Evolutionary conservation across 2,113 vertebrate genomes (phyloP).

Genomic region (Otolemur garnettii): DNA sequence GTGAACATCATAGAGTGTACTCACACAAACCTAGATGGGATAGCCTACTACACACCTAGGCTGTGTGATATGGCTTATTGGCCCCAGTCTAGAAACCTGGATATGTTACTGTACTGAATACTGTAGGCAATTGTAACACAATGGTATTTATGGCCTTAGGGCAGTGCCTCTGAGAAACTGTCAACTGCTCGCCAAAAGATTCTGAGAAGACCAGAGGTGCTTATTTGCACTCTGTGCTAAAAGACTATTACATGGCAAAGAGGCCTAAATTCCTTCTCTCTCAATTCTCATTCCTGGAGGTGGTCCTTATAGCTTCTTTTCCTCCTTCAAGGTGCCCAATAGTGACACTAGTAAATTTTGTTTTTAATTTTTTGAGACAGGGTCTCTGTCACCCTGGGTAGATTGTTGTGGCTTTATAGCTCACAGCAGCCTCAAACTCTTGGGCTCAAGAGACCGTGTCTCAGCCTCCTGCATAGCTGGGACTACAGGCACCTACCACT

Average conservation of each 20-base stretch:
- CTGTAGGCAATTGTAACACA: background rate
- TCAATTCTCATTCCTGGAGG: background rate
- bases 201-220: slow-evolving; percentile 23
- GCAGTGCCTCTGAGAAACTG: slow-evolving; percentile 5
- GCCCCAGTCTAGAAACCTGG: background rate
- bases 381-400: too few species aligned
- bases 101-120: background rate
- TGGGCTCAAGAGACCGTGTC: too few species aligned
- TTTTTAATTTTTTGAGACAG: too few species aligned
- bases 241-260: background rate
- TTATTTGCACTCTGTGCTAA: background rate
- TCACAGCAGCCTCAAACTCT: too few species aligned
- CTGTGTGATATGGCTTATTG: background rate
- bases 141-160: background rate
- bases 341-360: background rate
- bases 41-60: background rate
- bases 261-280: background rate
- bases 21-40: background rate
- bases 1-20: background rate
- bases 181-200: background rate
- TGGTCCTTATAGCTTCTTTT: slow-evolving; percentile 19
- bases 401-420: too few species aligned
- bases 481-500: too few species aligned
- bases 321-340: background rate
- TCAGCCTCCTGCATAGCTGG: too few species aligned